phyloP scores from a whole-genome alignment of 1,140 invertebrate genomes.

The Sitobion miscanthi region DNA sequence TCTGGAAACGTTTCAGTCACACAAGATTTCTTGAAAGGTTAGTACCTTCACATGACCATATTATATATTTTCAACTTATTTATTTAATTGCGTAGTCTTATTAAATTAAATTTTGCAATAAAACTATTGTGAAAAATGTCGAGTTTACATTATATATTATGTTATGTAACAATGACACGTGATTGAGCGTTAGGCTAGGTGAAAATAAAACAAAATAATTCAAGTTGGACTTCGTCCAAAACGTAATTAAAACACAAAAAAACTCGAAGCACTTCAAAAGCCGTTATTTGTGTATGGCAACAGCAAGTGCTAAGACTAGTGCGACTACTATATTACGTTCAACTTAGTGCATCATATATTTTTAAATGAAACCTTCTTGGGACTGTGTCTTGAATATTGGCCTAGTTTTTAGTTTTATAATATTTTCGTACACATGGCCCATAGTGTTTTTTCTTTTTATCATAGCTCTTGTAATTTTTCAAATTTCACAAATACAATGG shows the following conservation, averaged over 20 bases:
- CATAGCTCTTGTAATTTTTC: not conserved
- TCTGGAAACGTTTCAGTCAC: constrained; percentile 60
- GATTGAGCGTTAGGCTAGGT: constrained; percentile 22
- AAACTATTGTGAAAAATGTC: not conserved
- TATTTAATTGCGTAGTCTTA: not conserved
- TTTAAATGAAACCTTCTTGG: constrained; percentile 4
- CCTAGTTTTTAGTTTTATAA: not conserved
- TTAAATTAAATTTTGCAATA: not conserved
- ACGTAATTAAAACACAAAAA: constrained; percentile 39
- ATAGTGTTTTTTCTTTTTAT: not conserved
- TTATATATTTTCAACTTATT: not conserved
- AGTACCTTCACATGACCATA: not conserved
- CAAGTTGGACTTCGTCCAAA: constrained; percentile 26
- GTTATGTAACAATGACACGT: not conserved
- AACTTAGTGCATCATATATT: not conserved
- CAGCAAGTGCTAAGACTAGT: not conserved
- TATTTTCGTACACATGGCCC: not conserved
- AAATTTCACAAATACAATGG: not conserved
- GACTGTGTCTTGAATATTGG: constrained; percentile 26
- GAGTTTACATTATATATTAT: not conserved
- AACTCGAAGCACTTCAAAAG: constrained; percentile 44
- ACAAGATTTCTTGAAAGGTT: constrained; percentile 61
- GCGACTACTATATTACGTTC: constrained; percentile 20
- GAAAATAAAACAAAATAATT: constrained; percentile 36
- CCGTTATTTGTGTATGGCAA: constrained; percentile 19